Evolutionary conservation across 2,888 invertebrate species (phyloP), one percentile per base, ranked within the genome.

Genomic region (Desoria tigrina): DNA sequence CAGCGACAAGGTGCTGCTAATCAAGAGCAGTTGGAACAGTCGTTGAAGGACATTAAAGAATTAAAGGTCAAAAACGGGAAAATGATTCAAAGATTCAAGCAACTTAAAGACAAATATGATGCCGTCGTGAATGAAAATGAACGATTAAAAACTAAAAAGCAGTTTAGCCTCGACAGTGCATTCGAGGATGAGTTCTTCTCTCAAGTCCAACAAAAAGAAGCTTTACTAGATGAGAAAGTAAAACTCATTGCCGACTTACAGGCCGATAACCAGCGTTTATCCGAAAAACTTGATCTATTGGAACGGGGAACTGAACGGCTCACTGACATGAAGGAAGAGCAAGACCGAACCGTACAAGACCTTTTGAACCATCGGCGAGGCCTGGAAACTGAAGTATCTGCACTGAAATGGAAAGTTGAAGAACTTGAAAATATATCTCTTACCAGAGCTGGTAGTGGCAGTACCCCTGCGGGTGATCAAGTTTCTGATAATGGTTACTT

Each of bases 41-140:
- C 32, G 9, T 81, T 84, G 64, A 83, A 84, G 61, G 88, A 90
- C 74, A 83, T 89, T 9, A 84, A 86, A 70, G 81, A 85, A 28
- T 81, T 85, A 66, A 88, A 90, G 79, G 80, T 86, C 0, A 91
- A 91, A 78, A 86, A 88, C 32, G 85, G 86, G 1, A 93, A 91
- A 81, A 84, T 92, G 72, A 82, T 94, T 74, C 89, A 89, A 77
- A 94, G 92, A 79, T 81, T 94, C 50, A 94, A 92, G 79, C 89
- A 91, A 78, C 85, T 91, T 61, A 94, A 93, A 80, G 80, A 80
- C 61, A 81, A 79, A 69, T 80, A 79, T 75, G 81, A 81, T 59
- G 75, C 77, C 53, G 70, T 80, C n/a, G 42, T 76, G 32, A 72
- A 74, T 62, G 67, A 69, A 28, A 24, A 72, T 11, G 71, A 64